Evolutionary conservation across 2,113 vertebrate genomes (phyloP).

Genomic region (Etheostoma cragini): DNA sequence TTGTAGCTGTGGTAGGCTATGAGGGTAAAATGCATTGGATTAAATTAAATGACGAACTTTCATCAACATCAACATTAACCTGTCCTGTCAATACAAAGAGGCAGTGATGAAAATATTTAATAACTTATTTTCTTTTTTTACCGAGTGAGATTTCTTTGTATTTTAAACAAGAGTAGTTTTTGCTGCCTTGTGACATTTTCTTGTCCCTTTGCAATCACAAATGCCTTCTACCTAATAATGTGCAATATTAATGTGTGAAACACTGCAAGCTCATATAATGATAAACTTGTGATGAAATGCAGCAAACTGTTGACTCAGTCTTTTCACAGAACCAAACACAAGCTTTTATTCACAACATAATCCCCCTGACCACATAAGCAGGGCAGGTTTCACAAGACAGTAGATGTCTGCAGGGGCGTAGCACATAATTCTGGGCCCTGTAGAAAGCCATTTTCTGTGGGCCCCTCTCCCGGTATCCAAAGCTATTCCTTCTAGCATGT

Average conservation of each 20-base stretch:
- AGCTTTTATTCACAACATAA: not conserved
- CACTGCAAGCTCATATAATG: not conserved
- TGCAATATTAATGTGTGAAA: not conserved
- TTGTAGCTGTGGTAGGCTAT: not conserved
- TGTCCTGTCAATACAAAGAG: not conserved
- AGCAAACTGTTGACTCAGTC: not conserved
- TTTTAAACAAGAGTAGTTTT: not conserved
- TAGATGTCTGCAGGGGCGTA: constrained; percentile 54
- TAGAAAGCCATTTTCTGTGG: too few relatives aligned
- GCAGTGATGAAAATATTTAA: not conserved
- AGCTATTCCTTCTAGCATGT: too few relatives aligned
- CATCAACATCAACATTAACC: not conserved
- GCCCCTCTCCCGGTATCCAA: too few relatives aligned
- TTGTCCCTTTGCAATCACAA: not conserved
- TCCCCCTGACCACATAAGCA: constrained; percentile 14
- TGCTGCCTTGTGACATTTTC: not conserved
- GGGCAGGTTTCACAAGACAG: constrained; percentile 39
- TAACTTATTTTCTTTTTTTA: not conserved
- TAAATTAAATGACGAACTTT: not conserved
- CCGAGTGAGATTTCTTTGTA: too few relatives aligned
- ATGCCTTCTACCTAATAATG: not conserved
- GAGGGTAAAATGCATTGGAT: not conserved
- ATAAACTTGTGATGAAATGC: not conserved
- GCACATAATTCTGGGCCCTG: too few relatives aligned
- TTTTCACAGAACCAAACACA: not conserved